These are phyloP conservation scores for Acrocephalus arundinaceus DNA, from an alignment of 2,113 vertebrate genomes.

Conservation along the genomic window DNA sequence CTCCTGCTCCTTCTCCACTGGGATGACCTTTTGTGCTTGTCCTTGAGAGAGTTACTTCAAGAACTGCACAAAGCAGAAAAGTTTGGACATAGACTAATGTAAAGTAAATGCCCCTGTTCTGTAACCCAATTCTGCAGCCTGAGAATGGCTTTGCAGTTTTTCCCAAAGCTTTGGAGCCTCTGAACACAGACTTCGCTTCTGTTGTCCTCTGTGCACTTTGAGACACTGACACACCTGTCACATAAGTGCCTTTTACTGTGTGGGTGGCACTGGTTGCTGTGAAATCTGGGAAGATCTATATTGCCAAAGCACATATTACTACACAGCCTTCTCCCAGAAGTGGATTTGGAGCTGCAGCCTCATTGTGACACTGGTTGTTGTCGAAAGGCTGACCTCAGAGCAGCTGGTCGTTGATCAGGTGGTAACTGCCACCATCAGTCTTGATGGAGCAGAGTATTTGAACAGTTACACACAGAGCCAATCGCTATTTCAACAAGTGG, in stretches of 20 bases:
- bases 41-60: not conserved
- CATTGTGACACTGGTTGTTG: not conserved
- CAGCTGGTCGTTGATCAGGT: not conserved
- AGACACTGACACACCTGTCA: not conserved
- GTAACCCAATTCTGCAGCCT: not conserved
- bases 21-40: not conserved
- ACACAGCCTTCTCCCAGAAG: not conserved
- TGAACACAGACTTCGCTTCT: not conserved
- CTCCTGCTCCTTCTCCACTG: not conserved
- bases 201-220: not conserved
- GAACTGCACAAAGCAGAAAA: not conserved
- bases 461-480: not conserved
- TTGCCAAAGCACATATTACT: not conserved
- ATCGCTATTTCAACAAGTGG: not conserved
- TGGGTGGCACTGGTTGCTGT: not conserved
- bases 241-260: not conserved
- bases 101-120: not conserved
- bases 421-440: not conserved
- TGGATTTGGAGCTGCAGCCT: not conserved
- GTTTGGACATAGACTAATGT: not conserved
- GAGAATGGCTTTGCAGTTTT: not conserved
- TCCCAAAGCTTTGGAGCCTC: not conserved
- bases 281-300: not conserved
- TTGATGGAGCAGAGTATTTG: not conserved
- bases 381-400: not conserved